A percentile compares a stretch with the other conserved stretches of the same genome.
Conservation (phyloP, 2,797 vertebrate genomes). For the Danio albolineatus region DNA sequence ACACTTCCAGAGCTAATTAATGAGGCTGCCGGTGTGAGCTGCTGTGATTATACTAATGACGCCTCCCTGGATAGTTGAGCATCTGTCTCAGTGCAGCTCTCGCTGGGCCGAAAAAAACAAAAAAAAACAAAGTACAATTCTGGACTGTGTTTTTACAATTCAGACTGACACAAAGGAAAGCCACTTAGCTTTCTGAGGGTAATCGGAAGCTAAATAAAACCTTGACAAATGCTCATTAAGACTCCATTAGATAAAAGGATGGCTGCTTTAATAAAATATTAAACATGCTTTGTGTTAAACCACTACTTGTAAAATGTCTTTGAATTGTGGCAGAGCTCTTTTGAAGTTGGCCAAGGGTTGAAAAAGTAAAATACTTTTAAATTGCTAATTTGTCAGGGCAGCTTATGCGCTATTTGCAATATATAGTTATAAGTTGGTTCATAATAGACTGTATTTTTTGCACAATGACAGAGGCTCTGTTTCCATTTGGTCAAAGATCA, state of each 20-base stretch:
- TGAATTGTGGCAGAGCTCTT: not conserved
- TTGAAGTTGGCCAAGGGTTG: not conserved
- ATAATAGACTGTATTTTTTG: not conserved
- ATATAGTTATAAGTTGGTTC: not conserved
- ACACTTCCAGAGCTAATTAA: constrained; percentile 60
- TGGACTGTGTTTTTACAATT: not conserved
- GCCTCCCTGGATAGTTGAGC: constrained; percentile 59
- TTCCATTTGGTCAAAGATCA: not conserved
- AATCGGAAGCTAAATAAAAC: constrained; percentile 27
- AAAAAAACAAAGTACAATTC: not conserved
- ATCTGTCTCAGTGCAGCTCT: constrained; percentile 61
- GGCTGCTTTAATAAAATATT: not conserved
- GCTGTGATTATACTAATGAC: constrained; percentile 63
- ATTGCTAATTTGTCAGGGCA: not conserved
- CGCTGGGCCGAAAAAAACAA: constrained; percentile 35
- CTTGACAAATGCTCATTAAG: constrained; percentile 20
- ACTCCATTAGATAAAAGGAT: not conserved
- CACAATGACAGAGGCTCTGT: not conserved
- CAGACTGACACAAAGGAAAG: not conserved
- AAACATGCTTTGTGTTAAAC: not conserved
- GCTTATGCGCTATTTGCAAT: not conserved
- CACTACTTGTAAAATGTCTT: not conserved
- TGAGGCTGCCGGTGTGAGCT: constrained; percentile 57
- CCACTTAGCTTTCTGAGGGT: not conserved
- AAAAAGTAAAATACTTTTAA: not conserved